phyloP scores from a whole-genome alignment of 2,888 invertebrate species.

The Drosophila tripunctata region DNA sequence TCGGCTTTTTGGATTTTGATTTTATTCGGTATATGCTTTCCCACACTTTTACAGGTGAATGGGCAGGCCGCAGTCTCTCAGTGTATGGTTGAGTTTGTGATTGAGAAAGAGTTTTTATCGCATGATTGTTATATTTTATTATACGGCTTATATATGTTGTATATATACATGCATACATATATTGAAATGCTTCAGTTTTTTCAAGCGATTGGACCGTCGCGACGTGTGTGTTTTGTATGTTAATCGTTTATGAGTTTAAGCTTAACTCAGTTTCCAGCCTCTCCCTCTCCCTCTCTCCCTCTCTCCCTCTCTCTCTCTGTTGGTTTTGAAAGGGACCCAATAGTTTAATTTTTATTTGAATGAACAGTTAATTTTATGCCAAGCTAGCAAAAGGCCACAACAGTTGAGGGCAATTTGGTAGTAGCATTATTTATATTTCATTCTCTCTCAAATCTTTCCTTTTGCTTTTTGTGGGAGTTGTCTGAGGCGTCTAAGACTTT shows the following conservation, averaged over 20 bases:
- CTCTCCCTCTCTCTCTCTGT: not conserved
- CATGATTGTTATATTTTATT: conserved; percentile 80
- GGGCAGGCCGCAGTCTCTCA: conserved; percentile 44
- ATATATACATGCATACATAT: no score
- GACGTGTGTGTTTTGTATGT: conserved; percentile 79
- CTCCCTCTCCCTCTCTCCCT: not conserved
- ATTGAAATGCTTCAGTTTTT: conserved; percentile 76
- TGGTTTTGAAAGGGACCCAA: conserved; percentile 56
- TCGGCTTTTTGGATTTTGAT: conserved; percentile 37
- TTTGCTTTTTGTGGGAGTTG: conserved; percentile 64
- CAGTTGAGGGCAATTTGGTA: conserved; percentile 54
- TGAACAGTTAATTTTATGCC: conserved; percentile 81
- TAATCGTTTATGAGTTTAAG: conserved; percentile 79
- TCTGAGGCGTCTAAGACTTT: conserved; percentile 53
- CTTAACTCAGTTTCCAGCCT: conserved; percentile 53
- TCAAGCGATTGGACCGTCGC: conserved; percentile 64
- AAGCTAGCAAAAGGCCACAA: conserved; percentile 61
- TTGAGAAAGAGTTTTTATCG: conserved; percentile 79
- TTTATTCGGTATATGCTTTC: conserved; percentile 66
- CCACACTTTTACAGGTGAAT: conserved; percentile 82
- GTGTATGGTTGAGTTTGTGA: conserved; percentile 33
- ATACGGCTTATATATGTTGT: conserved; percentile 76
- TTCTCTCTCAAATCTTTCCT: no score
- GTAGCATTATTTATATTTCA: conserved; percentile 40
- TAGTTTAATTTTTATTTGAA: conserved; percentile 80